Conservation (phyloP, 2,113 vertebrate species). For the Otolemur garnettii region DNA sequence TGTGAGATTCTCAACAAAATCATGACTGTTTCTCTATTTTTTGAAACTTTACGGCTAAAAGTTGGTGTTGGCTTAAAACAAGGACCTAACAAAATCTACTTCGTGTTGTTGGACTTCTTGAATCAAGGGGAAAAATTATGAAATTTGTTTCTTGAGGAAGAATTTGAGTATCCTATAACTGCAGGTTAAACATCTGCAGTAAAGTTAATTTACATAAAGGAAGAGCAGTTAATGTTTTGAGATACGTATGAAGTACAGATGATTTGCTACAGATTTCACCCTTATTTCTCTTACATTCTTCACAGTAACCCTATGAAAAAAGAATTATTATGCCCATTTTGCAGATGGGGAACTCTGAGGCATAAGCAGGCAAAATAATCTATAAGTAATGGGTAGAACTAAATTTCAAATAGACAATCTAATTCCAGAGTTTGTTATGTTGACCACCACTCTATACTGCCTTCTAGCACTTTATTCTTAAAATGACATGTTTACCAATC, state of each 20-base stretch:
- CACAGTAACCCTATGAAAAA: neutral
- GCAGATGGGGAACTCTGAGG: neutral
- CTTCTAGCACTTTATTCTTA: neutral
- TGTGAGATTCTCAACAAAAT: neutral
- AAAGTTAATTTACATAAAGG: neutral
- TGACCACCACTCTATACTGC: neutral
- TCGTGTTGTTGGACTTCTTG: neutral
- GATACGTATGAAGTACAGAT: neutral
- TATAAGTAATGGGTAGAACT: neutral
- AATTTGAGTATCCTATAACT: neutral
- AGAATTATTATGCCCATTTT: neutral
- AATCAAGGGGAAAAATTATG: neutral
- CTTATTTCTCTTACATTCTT: neutral
- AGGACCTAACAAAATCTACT: neutral
- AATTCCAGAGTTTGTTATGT: conserved; percentile 4
- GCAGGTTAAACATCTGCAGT: neutral
- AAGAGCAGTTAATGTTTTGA: neutral
- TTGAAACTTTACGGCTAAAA: neutral
- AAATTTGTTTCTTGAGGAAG: neutral
- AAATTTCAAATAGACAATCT: neutral
- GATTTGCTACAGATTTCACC: neutral
- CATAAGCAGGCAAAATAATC: neutral
- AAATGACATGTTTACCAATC: neutral
- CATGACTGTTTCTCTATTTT: neutral
- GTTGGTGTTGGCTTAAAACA: conserved; percentile 16